Evolutionary conservation across 1,140 invertebrate genomes (phyloP).

Genomic region (Temnothorax longispinosus): DNA sequence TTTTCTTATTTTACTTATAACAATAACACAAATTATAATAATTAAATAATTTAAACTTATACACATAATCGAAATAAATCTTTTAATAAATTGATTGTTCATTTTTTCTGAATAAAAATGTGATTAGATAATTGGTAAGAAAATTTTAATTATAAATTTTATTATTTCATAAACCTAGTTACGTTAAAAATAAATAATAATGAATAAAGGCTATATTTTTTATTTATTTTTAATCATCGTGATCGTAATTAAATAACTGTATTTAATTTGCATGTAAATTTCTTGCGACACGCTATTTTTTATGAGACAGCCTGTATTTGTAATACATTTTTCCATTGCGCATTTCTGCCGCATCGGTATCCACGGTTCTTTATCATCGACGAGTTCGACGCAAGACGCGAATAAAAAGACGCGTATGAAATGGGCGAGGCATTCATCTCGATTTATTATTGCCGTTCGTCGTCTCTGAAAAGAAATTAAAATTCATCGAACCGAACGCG

Average conservation of each 20-base stretch:
- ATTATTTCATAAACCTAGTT: not conserved
- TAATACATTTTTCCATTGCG: constrained; percentile 2
- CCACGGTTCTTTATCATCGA: constrained; percentile 64
- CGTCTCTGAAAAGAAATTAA: constrained; percentile 72
- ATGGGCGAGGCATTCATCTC: constrained; percentile 62
- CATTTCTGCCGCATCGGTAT: constrained; percentile 27
- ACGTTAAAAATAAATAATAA: not conserved
- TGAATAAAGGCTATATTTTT: not conserved
- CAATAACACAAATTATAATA: no score
- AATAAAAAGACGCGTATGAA: constrained; percentile 56
- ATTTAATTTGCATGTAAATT: not conserved
- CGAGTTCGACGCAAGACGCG: constrained; percentile 42
- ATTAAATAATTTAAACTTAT: no score
- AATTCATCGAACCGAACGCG: constrained; percentile 71
- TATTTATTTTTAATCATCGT: not conserved
- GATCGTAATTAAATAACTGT: not conserved
- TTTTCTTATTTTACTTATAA: no score
- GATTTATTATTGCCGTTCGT: constrained; percentile 75
- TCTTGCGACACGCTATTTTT: not conserved
- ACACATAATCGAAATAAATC: not conserved
- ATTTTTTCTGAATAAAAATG: not conserved
- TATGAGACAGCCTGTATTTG: not conserved
- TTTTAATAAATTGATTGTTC: not conserved
- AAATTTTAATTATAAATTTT: not conserved
- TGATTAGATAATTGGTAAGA: not conserved